Conservation (phyloP, 2,113 vertebrate genomes). For the Syngnathus scovelli region DNA sequence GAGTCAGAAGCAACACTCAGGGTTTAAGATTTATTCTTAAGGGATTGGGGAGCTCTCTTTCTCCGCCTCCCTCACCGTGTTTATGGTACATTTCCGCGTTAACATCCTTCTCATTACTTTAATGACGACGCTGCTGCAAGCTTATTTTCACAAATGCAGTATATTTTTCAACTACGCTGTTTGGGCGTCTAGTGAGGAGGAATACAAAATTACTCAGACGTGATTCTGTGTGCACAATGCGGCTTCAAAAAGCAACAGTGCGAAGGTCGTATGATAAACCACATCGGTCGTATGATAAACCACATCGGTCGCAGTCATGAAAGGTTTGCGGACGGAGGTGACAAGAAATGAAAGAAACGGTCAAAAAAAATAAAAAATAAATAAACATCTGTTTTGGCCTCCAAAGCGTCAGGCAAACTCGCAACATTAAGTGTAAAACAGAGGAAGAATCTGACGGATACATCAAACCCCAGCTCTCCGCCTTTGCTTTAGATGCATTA, state of each 20-base stretch:
- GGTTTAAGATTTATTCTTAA: constrained; percentile 63
- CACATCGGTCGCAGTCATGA: background rate
- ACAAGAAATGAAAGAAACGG: constrained; percentile 7
- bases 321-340: constrained; percentile 29
- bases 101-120: constrained; percentile 67
- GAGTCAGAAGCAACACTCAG: constrained; percentile 61
- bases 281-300: background rate
- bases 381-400: constrained; percentile 28
- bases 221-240: constrained; percentile 8
- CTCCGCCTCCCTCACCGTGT: constrained; percentile 24
- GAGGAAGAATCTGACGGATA: constrained; percentile 57
- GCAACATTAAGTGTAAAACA: constrained; percentile 48
- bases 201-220: constrained; percentile 14
- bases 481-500: constrained; percentile 68
- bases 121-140: constrained; percentile 57
- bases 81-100: constrained; percentile 56
- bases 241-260: background rate
- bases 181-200: constrained; percentile 43
- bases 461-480: constrained; percentile 55
- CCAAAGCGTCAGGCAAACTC: constrained; percentile 49
- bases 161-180: constrained; percentile 49
- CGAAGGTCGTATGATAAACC: background rate
- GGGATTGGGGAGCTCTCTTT: constrained; percentile 56
- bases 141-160: constrained; percentile 52
- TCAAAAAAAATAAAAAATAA: constrained; percentile 16